Base-by-base conservation (phyloP, 2,113 vertebrate genomes). In the Pitta sordida region DNA sequence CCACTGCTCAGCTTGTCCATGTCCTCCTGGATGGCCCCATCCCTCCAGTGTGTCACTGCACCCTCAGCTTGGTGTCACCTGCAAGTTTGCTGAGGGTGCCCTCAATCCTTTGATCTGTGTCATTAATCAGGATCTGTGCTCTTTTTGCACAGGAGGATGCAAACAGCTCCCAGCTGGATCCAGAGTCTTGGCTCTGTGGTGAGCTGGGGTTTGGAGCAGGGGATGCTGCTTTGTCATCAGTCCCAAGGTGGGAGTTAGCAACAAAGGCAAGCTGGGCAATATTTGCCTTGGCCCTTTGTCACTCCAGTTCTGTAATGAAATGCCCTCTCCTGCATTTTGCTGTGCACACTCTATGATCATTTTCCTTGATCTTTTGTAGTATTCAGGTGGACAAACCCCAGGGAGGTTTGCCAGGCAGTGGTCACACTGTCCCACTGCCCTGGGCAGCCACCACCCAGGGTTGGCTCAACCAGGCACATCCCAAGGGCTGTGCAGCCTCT, bases 1-100 rank as follows among this genome's bases (percentile, higher is more conserved):
- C 29, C 24, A 14, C 16, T 70, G 39, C 48, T 29, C 0, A 0
- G 23, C n/a, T 39, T 5, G 2, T 34, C 1, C 3, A 46, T 56
- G 22, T 34, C 39, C 23, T n/a, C 70, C 19, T 53, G 29, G 23
- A 30, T 39, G 13, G 46, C 10, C 34, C 24, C 8, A 2, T 34
- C 56, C 34, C 24, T 34, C 41, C 34, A 16, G 34, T 49, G 49
- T 48, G 30, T 34, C 75, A 41, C 30, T 30, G 48, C 49, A 34
- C 41, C 24, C 34, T 21, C 34, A 48, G 29, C 56, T 24, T 39
- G 56, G n/a, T 63, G 24, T 34, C 56, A 36, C 24, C 43, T 67
- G 52, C 44, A 58, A 26, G 20, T 30, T 34, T 63, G 34, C 64
- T 55, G 48, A 55, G 41, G 48, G 39, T 62, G 56, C 49, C 9